Evolutionary conservation across 2,113 vertebrate species (phyloP), one percentile per base, ranked within the genome.

Genomic region (Chlorodrepanis virens): DNA sequence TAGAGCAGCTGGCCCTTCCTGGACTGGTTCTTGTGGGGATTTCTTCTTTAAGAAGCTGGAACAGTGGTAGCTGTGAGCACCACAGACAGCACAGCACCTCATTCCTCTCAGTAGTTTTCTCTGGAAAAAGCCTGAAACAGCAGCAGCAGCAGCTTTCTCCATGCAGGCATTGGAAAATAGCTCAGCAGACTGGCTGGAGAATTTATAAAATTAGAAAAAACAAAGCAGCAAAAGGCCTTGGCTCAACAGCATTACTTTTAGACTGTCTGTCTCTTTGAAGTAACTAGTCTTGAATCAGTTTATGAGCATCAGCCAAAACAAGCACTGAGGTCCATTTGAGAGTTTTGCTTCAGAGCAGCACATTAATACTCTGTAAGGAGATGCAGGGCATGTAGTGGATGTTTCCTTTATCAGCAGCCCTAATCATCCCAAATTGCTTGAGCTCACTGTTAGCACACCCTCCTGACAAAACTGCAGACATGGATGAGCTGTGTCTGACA

Each of bases 171-270:
- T 77, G 59, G 75, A 86, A 93, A 96, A 85, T 0, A 95, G 47
- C 56, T 93, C 71, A 83, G 20, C 56, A 78, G 79, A 81, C 44
- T 74, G 82, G 60, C 68, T 83, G 56, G 22, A 94, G 95, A 85
- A 86, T 47, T 88, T 63, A 86, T 63, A 67, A 96, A 94, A 95
- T 90, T 59, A 93, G 82, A 91, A 96, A 96, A 95, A 95, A 86
- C 68, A 88, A 96, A 94, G 72, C 59, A 86, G 85, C 64, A 80
- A 81, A 96, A 93, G 63, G 47, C 79, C 72, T 81, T 93, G 94
- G 79, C 92, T 96, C 83, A 92, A 56, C 21, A 80, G 83, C 2
- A 0, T 70, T 88, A 56, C 88, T 95, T 95, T 90, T 54, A 86
- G 83, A 44, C 60, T 90, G 84, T 40, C 72, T 91, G 72, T 42